A percentile compares a stretch with the other conserved stretches of the same genome.
Conservation (phyloP, 2,888 invertebrate species). For the Omphaloscelis lunosa region DNA sequence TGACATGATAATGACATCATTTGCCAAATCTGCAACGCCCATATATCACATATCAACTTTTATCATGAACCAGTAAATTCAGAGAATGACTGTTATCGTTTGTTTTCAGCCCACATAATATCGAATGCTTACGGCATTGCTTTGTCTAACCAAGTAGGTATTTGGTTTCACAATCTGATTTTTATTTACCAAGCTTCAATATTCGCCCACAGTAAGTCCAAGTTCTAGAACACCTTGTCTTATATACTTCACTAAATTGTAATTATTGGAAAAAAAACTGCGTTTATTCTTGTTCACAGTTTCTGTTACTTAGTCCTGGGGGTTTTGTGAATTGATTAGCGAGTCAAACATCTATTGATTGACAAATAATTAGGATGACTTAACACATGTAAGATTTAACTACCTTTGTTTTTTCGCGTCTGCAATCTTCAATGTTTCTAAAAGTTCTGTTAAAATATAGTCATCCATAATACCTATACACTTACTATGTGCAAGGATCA, state of each 20-base stretch:
- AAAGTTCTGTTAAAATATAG: not conserved
- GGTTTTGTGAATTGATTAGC: slow-evolving; percentile 37
- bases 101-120: slow-evolving; percentile 65
- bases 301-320: slow-evolving; percentile 31
- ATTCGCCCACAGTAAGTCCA: slow-evolving; percentile 53
- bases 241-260: slow-evolving; percentile 45
- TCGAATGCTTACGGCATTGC: slow-evolving; percentile 56
- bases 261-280: slow-evolving; percentile 21
- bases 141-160: slow-evolving; percentile 58
- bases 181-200: slow-evolving; percentile 57
- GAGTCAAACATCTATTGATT: slow-evolving; percentile 33
- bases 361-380: slow-evolving; percentile 30
- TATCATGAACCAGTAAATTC: slow-evolving; percentile 58
- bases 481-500: not conserved
- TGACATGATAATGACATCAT: slow-evolving; percentile 70
- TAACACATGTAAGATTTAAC: slow-evolving; percentile 2
- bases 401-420: slow-evolving; percentile 2
- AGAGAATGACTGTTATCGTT: slow-evolving; percentile 56
- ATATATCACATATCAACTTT: slow-evolving; percentile 61
- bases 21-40: slow-evolving; percentile 55
- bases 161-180: slow-evolving; percentile 57
- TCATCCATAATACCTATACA: not conserved
- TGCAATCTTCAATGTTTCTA: not conserved
- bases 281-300: slow-evolving; percentile 23
- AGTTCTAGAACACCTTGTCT: slow-evolving; percentile 45